phyloP scores from a whole-genome alignment of 2,888 invertebrate genomes.

The Serripes groenlandicus region DNA sequence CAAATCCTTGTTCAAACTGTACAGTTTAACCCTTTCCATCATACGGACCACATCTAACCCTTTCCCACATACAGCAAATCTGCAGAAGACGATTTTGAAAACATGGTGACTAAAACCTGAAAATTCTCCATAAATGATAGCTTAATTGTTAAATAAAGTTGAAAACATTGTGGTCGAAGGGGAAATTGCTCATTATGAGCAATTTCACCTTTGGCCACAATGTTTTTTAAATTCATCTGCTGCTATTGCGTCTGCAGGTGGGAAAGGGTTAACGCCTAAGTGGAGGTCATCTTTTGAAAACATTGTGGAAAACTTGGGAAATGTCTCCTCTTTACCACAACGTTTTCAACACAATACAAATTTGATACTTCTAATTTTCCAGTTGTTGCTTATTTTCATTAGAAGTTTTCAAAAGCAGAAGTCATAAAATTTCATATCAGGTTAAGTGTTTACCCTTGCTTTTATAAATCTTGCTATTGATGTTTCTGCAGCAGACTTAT shows the following conservation, averaged over 20 bases:
- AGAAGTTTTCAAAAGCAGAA: too few relatives aligned
- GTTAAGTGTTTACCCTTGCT: too few relatives aligned
- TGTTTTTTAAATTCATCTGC: not conserved
- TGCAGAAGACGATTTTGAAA: not conserved
- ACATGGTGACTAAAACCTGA: not conserved
- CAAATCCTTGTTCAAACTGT: conserved; percentile 35
- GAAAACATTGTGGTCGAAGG: not conserved
- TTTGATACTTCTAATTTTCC: too few relatives aligned
- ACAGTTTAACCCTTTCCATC: conserved; percentile 45
- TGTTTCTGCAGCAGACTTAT: too few relatives aligned
- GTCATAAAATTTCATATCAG: too few relatives aligned
- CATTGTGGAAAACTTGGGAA: not conserved
- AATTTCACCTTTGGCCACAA: not conserved
- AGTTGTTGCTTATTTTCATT: too few relatives aligned
- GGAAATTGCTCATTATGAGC: not conserved
- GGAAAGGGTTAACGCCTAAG: not conserved
- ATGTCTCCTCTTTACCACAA: too few relatives aligned
- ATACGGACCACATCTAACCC: not conserved
- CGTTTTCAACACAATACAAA: too few relatives aligned
- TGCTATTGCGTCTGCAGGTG: too few relatives aligned
- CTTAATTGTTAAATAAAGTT: too few relatives aligned
- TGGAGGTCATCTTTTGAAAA: not conserved
- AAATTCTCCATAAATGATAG: not conserved
- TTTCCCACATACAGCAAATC: not conserved
- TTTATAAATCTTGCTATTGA: too few relatives aligned